Conservation (phyloP, 2,113 vertebrate species). For the Puffinus mauretanicus region DNA sequence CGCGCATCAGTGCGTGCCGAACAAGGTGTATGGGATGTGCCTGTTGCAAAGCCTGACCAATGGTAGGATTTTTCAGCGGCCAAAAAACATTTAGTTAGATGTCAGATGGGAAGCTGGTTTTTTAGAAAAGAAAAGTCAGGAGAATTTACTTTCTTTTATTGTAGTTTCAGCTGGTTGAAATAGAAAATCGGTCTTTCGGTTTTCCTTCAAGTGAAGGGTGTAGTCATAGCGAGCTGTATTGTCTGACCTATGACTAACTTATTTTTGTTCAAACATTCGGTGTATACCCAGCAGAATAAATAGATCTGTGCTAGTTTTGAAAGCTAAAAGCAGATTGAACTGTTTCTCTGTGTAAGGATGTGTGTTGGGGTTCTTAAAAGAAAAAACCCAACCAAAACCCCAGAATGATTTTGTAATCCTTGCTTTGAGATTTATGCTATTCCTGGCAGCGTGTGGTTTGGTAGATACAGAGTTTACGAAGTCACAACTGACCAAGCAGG, state of each 20-base stretch:
- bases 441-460: constrained; percentile 7
- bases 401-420: constrained; percentile 1
- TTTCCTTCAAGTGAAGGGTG: background rate
- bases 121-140: background rate
- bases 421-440: constrained; percentile 12
- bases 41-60: background rate
- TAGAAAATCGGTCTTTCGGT: background rate
- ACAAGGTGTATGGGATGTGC: constrained; percentile 19
- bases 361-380: background rate
- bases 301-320: background rate
- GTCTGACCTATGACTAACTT: constrained; percentile 23
- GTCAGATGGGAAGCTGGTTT: background rate
- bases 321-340: background rate
- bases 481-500: constrained; percentile 7
- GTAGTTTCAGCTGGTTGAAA: background rate
- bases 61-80: background rate
- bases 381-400: background rate
- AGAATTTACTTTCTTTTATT: background rate
- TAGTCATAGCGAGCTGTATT: background rate
- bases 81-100: background rate
- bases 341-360: background rate
- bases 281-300: constrained; percentile 24
- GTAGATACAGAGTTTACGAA: constrained; percentile 8
- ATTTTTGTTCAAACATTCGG: background rate
- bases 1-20: background rate